Percentiles rank a stretch among this genome's conserved stretches.
These are phyloP conservation scores for Bombyx mori DNA, from an alignment of 1,140 invertebrate species.

Conservation along the genomic window DNA sequence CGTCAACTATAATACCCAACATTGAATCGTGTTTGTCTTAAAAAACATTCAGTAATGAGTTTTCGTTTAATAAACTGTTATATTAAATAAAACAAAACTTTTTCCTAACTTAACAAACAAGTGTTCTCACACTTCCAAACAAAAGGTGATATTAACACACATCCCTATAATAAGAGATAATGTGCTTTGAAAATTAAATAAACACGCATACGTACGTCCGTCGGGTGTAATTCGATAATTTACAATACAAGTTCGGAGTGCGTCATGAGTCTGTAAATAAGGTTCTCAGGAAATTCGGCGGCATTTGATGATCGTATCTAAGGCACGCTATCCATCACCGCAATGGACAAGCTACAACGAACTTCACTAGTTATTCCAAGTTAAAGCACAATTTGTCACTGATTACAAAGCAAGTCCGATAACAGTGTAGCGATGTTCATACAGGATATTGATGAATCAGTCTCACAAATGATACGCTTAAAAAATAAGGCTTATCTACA, in stretches of 20 bases:
- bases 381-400: slow-evolving; percentile 39
- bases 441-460: too few species aligned
- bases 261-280: slow-evolving; percentile 43
- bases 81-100: too few species aligned
- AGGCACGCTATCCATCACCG: slow-evolving; percentile 51
- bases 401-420: slow-evolving; percentile 4
- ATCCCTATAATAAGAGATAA: slow-evolving; percentile 37
- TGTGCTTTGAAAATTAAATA: slow-evolving; percentile 54
- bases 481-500: too few species aligned
- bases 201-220: slow-evolving; percentile 40
- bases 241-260: slow-evolving; percentile 28
- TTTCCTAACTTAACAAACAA: slow-evolving; percentile 16
- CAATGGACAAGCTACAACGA: slow-evolving; percentile 41
- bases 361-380: slow-evolving; percentile 37
- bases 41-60: too few species aligned
- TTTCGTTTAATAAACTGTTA: too few species aligned
- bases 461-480: neutral
- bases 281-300: slow-evolving; percentile 52
- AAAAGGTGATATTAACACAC: slow-evolving; percentile 15
- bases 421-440: neutral
- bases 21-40: too few species aligned
- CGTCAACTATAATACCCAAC: too few species aligned
- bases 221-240: slow-evolving; percentile 55
- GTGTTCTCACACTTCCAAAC: slow-evolving; percentile 37
- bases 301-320: slow-evolving; percentile 44